A percentile compares a stretch with the other conserved stretches of the same genome.
These are phyloP conservation scores for Drosophila subpulchrella DNA, from an alignment of 1,140 invertebrate genomes.

Conservation along the genomic window DNA sequence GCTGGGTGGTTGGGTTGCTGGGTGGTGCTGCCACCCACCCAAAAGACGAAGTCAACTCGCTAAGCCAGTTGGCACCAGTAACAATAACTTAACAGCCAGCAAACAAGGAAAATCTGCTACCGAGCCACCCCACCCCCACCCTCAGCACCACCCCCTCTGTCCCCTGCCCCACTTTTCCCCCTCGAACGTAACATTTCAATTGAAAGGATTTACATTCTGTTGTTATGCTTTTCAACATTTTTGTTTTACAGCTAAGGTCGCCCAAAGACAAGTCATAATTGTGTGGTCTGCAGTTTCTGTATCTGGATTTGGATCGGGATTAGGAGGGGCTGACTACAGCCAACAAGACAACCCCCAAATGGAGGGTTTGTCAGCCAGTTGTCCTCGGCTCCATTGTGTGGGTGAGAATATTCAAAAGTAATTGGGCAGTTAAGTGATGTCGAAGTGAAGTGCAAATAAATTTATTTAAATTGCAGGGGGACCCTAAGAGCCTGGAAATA, in stretches of 20 bases:
- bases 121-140: slow-evolving; percentile 17
- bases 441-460: neutral
- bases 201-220: slow-evolving; percentile 82
- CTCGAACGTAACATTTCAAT: slow-evolving; percentile 73
- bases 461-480: neutral
- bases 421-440: slow-evolving; percentile 15
- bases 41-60: slow-evolving; percentile 64
- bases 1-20: neutral
- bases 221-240: slow-evolving; percentile 76
- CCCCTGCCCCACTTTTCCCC: slow-evolving; percentile 15
- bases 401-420: slow-evolving; percentile 4
- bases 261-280: slow-evolving; percentile 70
- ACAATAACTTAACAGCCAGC: slow-evolving; percentile 78
- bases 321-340: neutral
- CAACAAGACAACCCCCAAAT: neutral
- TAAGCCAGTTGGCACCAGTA: slow-evolving; percentile 81
- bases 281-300: slow-evolving; percentile 45
- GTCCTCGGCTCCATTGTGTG: neutral
- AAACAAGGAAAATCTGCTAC: slow-evolving; percentile 78
- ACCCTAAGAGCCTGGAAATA: neutral
- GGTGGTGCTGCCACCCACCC: neutral
- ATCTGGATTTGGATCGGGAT: slow-evolving; percentile 3
- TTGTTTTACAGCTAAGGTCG: slow-evolving; percentile 71
- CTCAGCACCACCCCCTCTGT: neutral
- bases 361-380: slow-evolving; percentile 29